Conservation (phyloP, 2,113 vertebrate genomes). For the Rhodinocichla rosea region DNA sequence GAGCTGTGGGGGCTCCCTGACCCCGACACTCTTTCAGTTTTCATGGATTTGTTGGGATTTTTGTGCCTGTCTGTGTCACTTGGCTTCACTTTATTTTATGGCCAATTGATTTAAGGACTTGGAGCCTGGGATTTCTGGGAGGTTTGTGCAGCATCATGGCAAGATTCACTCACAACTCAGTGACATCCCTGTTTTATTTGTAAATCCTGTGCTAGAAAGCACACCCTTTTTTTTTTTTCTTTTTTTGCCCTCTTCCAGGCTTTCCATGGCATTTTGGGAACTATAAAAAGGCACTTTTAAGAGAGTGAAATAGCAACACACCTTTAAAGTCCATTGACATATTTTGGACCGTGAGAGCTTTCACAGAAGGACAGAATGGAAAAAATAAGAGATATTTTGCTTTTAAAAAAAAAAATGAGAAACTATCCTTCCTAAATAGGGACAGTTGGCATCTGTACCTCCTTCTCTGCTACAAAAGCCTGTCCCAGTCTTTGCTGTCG, state of each 20-base stretch:
- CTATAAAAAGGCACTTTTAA: slow-evolving; percentile 8
- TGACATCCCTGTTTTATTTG: background rate
- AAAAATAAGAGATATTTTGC: slow-evolving; percentile 38
- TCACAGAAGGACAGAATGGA: slow-evolving; percentile 36
- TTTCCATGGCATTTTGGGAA: background rate
- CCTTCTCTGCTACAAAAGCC: slow-evolving; percentile 22
- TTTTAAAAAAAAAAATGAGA: background rate
- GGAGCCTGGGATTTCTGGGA: background rate
- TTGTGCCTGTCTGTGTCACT: background rate
- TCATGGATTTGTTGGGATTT: background rate
- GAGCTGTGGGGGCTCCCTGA: background rate
- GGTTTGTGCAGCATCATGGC: background rate
- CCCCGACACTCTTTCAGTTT: background rate
- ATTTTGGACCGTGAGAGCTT: slow-evolving; percentile 54
- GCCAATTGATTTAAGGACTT: background rate
- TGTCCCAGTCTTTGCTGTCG: slow-evolving; percentile 40
- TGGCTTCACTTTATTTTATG: background rate
- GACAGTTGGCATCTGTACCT: slow-evolving; percentile 13
- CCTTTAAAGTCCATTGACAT: slow-evolving; percentile 56
- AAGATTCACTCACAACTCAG: background rate
- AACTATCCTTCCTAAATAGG: slow-evolving; percentile 43
- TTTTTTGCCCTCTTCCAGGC: background rate
- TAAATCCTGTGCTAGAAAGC: background rate
- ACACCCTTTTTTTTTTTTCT: background rate
- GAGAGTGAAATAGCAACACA: background rate